Conservation (phyloP, 2,113 vertebrate genomes). For the Atrichornis clamosus region DNA sequence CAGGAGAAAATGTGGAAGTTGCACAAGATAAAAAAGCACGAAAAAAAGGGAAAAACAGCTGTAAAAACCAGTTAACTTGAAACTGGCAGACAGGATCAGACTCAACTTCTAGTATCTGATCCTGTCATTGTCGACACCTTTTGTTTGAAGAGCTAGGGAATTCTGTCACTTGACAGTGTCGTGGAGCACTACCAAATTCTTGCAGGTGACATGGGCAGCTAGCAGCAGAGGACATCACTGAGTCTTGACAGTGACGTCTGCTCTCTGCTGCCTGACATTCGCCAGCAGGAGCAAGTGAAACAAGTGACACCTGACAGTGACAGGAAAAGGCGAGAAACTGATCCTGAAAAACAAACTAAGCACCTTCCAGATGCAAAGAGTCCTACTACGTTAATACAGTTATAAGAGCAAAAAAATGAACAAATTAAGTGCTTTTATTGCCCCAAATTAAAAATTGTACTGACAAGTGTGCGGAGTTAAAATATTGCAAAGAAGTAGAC, state of each 20-base stretch:
- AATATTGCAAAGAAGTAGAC: neutral
- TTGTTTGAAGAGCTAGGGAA: constrained; percentile 74
- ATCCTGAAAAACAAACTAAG: constrained; percentile 83
- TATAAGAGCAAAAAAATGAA: neutral
- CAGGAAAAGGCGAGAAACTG: constrained; percentile 71
- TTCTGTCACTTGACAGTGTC: constrained; percentile 86
- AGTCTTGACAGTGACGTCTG: constrained; percentile 93
- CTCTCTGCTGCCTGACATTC: constrained; percentile 80
- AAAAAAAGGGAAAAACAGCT: constrained; percentile 64
- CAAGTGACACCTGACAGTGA: constrained; percentile 70
- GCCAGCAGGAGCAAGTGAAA: constrained; percentile 63
- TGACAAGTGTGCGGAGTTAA: neutral
- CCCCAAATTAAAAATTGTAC: neutral
- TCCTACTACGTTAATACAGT: neutral
- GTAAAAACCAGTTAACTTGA: constrained; percentile 84
- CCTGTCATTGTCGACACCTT: constrained; percentile 93
- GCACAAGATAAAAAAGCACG: constrained; percentile 61
- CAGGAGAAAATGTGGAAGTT: neutral
- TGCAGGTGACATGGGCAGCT: constrained; percentile 87
- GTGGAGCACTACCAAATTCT: constrained; percentile 81
- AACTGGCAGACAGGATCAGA: constrained; percentile 68
- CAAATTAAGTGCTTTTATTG: neutral
- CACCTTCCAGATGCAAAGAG: constrained; percentile 1
- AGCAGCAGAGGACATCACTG: constrained; percentile 73
- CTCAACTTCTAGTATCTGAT: constrained; percentile 79